phyloP scores from a whole-genome alignment of 2,113 vertebrate genomes.

The Alethe diademata region DNA sequence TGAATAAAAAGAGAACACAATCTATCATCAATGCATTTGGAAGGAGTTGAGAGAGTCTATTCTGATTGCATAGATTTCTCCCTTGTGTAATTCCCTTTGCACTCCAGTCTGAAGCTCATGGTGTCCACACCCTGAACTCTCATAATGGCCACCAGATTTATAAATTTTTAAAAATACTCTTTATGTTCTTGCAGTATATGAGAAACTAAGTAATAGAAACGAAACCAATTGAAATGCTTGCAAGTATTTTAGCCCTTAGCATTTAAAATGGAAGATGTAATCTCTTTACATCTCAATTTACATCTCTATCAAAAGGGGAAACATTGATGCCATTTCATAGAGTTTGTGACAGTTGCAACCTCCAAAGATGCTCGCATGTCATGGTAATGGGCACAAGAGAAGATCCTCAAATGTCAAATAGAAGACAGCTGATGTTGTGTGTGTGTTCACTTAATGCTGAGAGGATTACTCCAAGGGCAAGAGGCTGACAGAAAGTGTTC shows the following conservation, averaged over 20 bases:
- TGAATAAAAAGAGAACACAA: background rate
- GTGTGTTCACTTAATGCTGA: background rate
- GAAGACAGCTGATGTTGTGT: background rate
- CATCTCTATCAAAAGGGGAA: background rate
- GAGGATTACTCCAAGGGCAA: background rate
- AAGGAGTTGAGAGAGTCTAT: slow-evolving; percentile 19
- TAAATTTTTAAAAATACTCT: background rate
- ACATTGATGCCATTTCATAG: background rate
- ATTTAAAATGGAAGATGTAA: background rate
- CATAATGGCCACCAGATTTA: background rate
- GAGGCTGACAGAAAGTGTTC: background rate
- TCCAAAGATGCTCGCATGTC: background rate
- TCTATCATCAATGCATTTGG: slow-evolving; percentile 18
- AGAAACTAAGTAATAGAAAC: background rate
- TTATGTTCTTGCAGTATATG: background rate
- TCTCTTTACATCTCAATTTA: background rate
- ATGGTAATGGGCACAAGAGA: background rate
- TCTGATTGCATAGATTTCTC: background rate
- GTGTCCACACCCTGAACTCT: background rate
- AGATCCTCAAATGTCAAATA: background rate
- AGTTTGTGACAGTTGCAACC: background rate
- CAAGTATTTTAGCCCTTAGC: background rate
- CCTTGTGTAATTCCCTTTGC: background rate
- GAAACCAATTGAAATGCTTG: background rate
- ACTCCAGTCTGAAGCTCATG: background rate